phyloP scores from a whole-genome alignment of 2,888 invertebrate species.

The Helobdella robusta region DNA sequence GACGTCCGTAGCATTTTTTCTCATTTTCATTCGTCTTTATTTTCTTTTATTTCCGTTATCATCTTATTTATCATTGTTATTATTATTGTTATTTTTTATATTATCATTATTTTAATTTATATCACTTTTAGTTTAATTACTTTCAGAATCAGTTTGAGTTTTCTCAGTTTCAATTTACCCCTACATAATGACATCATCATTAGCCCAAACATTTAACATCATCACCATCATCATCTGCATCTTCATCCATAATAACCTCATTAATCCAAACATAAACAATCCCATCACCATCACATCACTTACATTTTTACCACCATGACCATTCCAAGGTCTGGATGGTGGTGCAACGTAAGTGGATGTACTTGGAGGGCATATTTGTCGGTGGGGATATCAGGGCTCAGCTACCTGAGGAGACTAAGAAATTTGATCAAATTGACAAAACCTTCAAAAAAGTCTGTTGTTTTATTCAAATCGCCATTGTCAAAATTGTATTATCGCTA shows the following conservation, averaged over 20 bases:
- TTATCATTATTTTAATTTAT: background rate
- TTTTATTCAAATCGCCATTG: too few relatives aligned
- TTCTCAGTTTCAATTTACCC: too few relatives aligned
- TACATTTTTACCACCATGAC: too few relatives aligned
- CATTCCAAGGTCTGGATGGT: slow-evolving; percentile 61
- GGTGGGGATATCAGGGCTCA: slow-evolving; percentile 78
- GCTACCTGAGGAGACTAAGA: slow-evolving; percentile 76
- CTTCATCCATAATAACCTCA: too few relatives aligned
- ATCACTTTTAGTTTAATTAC: too few relatives aligned
- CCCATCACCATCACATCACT: too few relatives aligned
- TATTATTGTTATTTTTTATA: background rate
- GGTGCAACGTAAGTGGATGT: slow-evolving; percentile 80
- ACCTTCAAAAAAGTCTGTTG: slow-evolving; percentile 61
- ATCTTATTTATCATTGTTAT: background rate
- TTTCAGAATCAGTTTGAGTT: too few relatives aligned
- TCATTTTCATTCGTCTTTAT: background rate
- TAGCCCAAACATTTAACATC: too few relatives aligned
- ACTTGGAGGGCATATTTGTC: slow-evolving; percentile 81
- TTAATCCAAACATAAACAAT: too few relatives aligned
- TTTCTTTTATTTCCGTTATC: background rate
- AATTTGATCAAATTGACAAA: slow-evolving; percentile 79
- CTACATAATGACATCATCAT: too few relatives aligned
- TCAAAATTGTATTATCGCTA: too few relatives aligned
- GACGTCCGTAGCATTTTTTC: slow-evolving; percentile 53
- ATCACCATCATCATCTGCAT: too few relatives aligned